Evolutionary conservation across 2,888 invertebrate genomes (phyloP).

Genomic region (Allygus modestus): DNA sequence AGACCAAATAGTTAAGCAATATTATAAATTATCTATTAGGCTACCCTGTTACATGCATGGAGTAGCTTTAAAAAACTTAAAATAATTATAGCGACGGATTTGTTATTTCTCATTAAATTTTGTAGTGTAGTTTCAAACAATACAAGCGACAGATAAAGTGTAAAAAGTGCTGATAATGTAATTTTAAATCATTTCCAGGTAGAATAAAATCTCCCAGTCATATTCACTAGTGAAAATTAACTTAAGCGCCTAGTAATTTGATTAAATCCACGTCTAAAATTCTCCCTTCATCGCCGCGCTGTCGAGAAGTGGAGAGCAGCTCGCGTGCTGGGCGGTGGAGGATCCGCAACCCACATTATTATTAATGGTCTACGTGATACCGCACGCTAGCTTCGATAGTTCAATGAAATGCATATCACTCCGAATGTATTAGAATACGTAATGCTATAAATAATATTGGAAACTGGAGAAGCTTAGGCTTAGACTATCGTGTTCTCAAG

Average conservation of each 20-base stretch:
- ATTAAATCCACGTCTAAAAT: not conserved
- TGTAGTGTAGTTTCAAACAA: too few species aligned
- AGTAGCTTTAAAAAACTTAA: too few species aligned
- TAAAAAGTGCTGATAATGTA: too few species aligned
- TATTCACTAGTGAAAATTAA: too few species aligned
- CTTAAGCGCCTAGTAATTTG: not conserved
- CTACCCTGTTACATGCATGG: too few species aligned
- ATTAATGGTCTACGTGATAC: slow-evolving; percentile 41
- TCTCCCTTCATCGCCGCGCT: not conserved
- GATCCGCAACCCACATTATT: slow-evolving; percentile 37
- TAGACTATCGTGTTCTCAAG: not conserved
- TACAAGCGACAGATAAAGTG: too few species aligned
- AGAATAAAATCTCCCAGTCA: too few species aligned
- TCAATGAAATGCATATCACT: slow-evolving; percentile 31
- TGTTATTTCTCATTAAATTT: too few species aligned
- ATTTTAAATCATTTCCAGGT: too few species aligned
- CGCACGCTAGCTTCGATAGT: slow-evolving; percentile 35
- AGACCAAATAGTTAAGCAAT: too few species aligned
- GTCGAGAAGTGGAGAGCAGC: not conserved
- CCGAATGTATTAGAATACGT: slow-evolving; percentile 20
- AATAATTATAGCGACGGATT: too few species aligned
- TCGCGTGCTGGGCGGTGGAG: not conserved
- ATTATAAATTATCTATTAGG: too few species aligned
- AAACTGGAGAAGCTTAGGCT: not conserved
- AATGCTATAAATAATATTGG: not conserved